Evolutionary conservation across 2,888 invertebrate species (phyloP).

Genomic region (Latrodectus hesperus): DNA sequence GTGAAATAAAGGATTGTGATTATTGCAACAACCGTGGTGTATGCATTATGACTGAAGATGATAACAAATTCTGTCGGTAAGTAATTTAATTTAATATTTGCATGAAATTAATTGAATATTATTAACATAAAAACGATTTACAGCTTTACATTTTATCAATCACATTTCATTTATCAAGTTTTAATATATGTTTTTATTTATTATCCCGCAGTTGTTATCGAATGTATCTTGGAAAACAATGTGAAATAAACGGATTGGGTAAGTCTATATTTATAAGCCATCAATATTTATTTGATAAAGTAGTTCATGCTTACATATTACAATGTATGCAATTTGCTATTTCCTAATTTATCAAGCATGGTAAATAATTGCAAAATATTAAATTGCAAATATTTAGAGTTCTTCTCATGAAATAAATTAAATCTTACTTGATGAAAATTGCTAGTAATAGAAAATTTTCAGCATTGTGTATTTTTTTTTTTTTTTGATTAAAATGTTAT

Average conservation of each 20-base stretch:
- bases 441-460: too few relatives aligned
- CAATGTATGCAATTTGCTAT: too few relatives aligned
- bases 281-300: too few relatives aligned
- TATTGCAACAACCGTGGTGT: constrained; percentile 91
- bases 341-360: too few relatives aligned
- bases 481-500: too few relatives aligned
- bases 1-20: constrained; percentile 87
- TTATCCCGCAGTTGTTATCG: constrained; percentile 87
- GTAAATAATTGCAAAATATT: too few relatives aligned
- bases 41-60: constrained; percentile 80
- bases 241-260: constrained; percentile 88
- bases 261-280: constrained; percentile 51
- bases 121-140: not conserved
- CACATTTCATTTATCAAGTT: not conserved
- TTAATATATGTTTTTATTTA: not conserved
- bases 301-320: too few relatives aligned
- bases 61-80: constrained; percentile 69
- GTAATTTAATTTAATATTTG: not conserved
- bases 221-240: constrained; percentile 90
- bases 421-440: too few relatives aligned
- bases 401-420: too few relatives aligned
- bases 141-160: not conserved
- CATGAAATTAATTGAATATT: not conserved
- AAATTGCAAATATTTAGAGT: too few relatives aligned
- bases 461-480: too few relatives aligned